Percentiles rank a stretch among this genome's conserved stretches.
These are phyloP conservation scores for Luperina nickerlii DNA, from an alignment of 2,888 invertebrate genomes.

Conservation along the genomic window DNA sequence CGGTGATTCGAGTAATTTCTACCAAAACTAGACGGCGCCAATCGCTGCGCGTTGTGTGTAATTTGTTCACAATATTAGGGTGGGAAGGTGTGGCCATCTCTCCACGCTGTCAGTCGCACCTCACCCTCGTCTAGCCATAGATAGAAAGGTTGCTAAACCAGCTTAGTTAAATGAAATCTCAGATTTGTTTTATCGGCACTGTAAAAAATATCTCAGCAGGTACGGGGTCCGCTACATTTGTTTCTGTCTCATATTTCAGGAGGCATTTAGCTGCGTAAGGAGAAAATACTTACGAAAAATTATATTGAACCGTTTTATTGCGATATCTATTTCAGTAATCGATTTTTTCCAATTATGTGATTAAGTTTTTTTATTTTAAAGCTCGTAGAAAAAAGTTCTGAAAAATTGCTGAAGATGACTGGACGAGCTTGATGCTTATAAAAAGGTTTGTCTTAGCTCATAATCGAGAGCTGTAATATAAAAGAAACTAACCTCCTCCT, in stretches of 20 bases:
- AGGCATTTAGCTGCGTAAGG: slow-evolving; percentile 31
- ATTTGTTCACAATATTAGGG: background rate
- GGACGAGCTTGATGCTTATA: background rate
- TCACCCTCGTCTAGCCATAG: slow-evolving; percentile 22
- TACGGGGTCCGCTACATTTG: slow-evolving; percentile 40
- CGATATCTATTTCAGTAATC: background rate
- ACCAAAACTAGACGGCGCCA: too few relatives aligned
- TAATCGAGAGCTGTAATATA: too few relatives aligned
- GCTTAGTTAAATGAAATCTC: slow-evolving; percentile 69
- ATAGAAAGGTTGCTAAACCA: slow-evolving; percentile 60
- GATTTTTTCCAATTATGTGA: background rate
- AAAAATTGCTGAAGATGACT: background rate
- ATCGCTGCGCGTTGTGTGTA: background rate
- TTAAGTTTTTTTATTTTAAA: background rate
- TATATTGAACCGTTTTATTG: background rate
- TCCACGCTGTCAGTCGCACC: slow-evolving; percentile 36
- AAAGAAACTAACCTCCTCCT: background rate
- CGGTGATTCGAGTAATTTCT: too few relatives aligned
- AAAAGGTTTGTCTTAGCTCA: background rate
- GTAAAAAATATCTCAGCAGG: slow-evolving; percentile 55
- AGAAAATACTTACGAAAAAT: slow-evolving; percentile 8
- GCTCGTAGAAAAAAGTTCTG: background rate
- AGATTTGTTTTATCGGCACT: slow-evolving; percentile 64
- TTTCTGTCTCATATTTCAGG: slow-evolving; percentile 47
- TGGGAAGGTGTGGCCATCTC: too few relatives aligned